Percentiles rank a stretch among this genome's conserved stretches.
Evolutionary conservation across 2,888 invertebrate species (phyloP).

Genomic region (Rhogogaster chlorosoma): DNA sequence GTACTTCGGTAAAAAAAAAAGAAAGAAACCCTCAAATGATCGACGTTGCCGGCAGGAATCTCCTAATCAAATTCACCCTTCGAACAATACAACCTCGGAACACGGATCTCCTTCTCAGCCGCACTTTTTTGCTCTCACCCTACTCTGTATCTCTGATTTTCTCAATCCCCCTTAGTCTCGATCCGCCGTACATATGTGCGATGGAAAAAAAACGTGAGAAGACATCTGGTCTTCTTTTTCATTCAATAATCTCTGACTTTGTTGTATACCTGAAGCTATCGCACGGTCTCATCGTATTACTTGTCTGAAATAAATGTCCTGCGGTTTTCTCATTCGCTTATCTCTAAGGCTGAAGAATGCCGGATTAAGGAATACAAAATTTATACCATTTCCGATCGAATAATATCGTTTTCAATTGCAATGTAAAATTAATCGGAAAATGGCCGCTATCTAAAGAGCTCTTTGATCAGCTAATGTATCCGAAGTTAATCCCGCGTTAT

Average conservation of each 20-base stretch:
- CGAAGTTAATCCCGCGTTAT: constrained; percentile 30
- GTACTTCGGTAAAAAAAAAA: constrained; percentile 56
- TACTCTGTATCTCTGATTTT: constrained; percentile 34
- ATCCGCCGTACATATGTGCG: constrained; percentile 24
- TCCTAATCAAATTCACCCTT: constrained; percentile 76
- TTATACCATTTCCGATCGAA: background rate
- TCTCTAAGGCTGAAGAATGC: background rate
- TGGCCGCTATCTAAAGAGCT: background rate
- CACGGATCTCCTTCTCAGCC: constrained; percentile 60
- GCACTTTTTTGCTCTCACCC: constrained; percentile 66
- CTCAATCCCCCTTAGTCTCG: background rate
- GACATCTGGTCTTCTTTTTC: constrained; percentile 69
- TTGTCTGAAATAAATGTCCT: background rate
- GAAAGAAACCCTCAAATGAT: constrained; percentile 34
- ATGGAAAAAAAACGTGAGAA: constrained; percentile 70
- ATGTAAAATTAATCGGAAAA: background rate
- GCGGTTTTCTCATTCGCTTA: background rate
- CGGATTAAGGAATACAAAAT: background rate
- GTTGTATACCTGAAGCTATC: background rate
- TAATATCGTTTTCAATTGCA: background rate
- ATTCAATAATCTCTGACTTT: background rate
- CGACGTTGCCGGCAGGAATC: constrained; percentile 29
- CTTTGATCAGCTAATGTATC: constrained; percentile 43
- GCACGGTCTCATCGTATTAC: background rate
- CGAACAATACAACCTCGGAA: constrained; percentile 60